Evolutionary conservation across 2,888 invertebrate genomes (phyloP).

Genomic region (Caenorhabditis afra): DNA sequence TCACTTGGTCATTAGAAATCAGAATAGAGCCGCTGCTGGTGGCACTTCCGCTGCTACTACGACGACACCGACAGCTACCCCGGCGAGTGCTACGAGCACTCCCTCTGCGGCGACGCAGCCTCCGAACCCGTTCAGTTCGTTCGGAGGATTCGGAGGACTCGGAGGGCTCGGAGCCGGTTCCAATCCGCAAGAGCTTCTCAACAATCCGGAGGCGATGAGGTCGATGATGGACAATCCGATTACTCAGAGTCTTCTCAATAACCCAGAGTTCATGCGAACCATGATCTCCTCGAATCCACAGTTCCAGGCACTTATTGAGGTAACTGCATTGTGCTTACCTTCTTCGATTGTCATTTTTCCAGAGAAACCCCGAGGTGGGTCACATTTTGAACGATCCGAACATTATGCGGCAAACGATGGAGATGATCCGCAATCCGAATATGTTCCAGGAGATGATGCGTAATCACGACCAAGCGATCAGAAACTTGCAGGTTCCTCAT

Average conservation of each 20-base stretch:
- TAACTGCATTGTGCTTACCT: slow-evolving; percentile 33
- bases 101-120: neutral
- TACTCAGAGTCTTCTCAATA: slow-evolving; percentile 94
- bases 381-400: slow-evolving; percentile 86
- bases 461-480: slow-evolving; percentile 95
- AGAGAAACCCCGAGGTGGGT: slow-evolving; percentile 97
- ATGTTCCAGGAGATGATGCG: slow-evolving; percentile 98
- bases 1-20: slow-evolving; percentile 88
- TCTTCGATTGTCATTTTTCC: no score
- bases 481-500: slow-evolving; percentile 88
- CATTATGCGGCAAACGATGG: slow-evolving; percentile 86
- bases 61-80: neutral
- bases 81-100: slow-evolving; percentile 16
- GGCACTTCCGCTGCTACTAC: neutral
- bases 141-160: no score
- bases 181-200: slow-evolving; percentile 85
- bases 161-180: neutral
- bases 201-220: slow-evolving; percentile 79
- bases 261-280: slow-evolving; percentile 91
- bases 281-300: slow-evolving; percentile 95
- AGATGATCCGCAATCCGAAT: slow-evolving; percentile 92
- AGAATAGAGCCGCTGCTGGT: slow-evolving; percentile 14
- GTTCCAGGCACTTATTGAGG: slow-evolving; percentile 88
- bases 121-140: slow-evolving; percentile 25
- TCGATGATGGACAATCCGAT: slow-evolving; percentile 93